These are phyloP conservation scores for Mustela lutreola DNA, from an alignment of 2,113 vertebrate genomes.

Conservation along the genomic window DNA sequence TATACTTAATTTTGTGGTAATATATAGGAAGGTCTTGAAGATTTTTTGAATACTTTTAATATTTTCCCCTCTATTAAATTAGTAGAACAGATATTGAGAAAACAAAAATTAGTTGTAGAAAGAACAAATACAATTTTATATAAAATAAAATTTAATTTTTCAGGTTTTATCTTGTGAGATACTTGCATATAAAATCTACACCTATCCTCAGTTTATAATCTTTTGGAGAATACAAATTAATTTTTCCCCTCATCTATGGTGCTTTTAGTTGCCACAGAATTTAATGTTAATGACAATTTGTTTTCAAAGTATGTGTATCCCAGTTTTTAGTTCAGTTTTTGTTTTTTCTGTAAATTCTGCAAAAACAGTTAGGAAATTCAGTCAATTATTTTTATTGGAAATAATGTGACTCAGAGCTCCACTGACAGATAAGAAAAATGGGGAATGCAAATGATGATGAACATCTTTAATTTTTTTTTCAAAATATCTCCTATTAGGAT, in stretches of 20 bases:
- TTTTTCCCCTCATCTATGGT: background rate
- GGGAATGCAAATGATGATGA: rapidly evolving
- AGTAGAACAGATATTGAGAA: background rate
- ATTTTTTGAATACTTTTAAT: background rate
- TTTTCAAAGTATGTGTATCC: background rate
- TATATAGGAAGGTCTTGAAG: background rate
- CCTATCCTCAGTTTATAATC: background rate
- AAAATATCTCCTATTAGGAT: background rate
- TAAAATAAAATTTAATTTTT: background rate
- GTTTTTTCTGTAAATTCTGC: background rate
- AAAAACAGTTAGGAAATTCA: background rate
- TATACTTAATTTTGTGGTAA: background rate
- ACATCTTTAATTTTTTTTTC: background rate
- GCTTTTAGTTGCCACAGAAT: background rate
- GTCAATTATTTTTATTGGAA: background rate
- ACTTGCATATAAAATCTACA: background rate
- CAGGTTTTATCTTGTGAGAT: background rate
- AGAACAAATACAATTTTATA: background rate
- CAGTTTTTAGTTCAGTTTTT: background rate
- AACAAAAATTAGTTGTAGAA: background rate
- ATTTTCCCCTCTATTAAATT: background rate
- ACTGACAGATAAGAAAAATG: background rate
- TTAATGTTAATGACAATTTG: background rate
- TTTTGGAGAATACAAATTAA: background rate
- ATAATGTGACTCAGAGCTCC: background rate